A percentile compares a stretch with the other conserved stretches of the same genome.
Conservation (phyloP, 2,113 vertebrate species). For the Pangasianodon hypophthalmus region DNA sequence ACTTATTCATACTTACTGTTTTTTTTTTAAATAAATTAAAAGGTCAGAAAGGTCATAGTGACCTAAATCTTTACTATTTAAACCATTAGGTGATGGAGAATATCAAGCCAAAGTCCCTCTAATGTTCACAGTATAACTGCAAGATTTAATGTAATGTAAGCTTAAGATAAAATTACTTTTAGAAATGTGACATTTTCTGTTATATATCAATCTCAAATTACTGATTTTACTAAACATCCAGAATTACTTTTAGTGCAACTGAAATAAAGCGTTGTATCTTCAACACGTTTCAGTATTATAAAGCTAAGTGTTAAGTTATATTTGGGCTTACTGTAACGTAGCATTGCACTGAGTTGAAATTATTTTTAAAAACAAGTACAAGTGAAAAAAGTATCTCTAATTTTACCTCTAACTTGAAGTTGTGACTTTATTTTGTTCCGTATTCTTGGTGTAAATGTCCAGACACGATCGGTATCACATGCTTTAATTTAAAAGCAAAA, state of each 20-base stretch:
- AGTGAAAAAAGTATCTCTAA: not conserved
- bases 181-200: not conserved
- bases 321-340: not conserved
- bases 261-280: not conserved
- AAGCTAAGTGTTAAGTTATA: not conserved
- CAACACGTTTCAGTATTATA: not conserved
- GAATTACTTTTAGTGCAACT: not conserved
- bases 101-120: slow-evolving; percentile 25
- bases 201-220: not conserved
- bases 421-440: not conserved
- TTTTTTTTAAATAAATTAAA: not conserved
- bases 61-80: not conserved
- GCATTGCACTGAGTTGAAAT: not conserved
- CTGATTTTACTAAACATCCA: too few relatives aligned
- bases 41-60: not conserved
- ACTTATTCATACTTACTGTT: not conserved
- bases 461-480: not conserved
- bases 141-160: not conserved
- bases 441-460: not conserved
- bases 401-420: not conserved
- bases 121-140: slow-evolving; percentile 18
- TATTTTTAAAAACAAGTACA: not conserved
- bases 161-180: not conserved
- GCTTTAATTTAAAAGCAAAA: not conserved
- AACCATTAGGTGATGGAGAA: slow-evolving; percentile 21